Percentiles rank a stretch among this genome's conserved stretches.
These are phyloP conservation scores for Chrysotoxum bicinctum DNA, from an alignment of 2,888 invertebrate genomes.

Conservation along the genomic window DNA sequence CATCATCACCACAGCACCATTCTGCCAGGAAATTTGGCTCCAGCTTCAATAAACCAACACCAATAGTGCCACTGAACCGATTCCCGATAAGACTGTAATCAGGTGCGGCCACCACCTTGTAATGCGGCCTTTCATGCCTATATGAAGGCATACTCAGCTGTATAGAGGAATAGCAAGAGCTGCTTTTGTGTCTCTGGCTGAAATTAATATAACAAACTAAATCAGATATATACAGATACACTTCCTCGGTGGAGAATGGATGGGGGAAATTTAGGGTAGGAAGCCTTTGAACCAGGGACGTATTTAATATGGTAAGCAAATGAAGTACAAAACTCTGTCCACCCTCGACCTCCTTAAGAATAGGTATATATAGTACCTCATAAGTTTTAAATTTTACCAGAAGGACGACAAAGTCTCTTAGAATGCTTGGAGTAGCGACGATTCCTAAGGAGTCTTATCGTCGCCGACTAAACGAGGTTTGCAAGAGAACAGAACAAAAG, in stretches of 20 bases:
- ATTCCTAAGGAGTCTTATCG: too few relatives aligned
- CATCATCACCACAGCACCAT: conserved; percentile 1
- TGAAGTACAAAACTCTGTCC: too few relatives aligned
- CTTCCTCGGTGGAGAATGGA: background rate
- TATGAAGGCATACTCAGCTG: background rate
- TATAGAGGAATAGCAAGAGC: background rate
- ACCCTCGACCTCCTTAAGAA: too few relatives aligned
- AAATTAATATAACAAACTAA: conserved; percentile 67
- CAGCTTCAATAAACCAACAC: conserved; percentile 45
- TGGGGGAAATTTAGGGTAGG: background rate
- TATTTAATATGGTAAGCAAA: background rate
- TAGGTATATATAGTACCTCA: too few relatives aligned
- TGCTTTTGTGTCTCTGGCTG: conserved; percentile 48
- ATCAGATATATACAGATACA: conserved; percentile 46
- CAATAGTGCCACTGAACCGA: conserved; percentile 51
- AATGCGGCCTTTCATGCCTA: conserved; percentile 34
- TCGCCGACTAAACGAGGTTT: too few relatives aligned
- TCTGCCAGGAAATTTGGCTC: conserved; percentile 50
- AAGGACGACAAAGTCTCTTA: too few relatives aligned
- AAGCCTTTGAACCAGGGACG: background rate
- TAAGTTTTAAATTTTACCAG: too few relatives aligned
- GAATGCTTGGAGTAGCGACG: too few relatives aligned
- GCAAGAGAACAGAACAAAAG: too few relatives aligned
- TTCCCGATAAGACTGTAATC: conserved; percentile 67
- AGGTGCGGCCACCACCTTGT: conserved; percentile 66